Conservation (phyloP, 2,113 vertebrate species). For the Heterochromis multidens region DNA sequence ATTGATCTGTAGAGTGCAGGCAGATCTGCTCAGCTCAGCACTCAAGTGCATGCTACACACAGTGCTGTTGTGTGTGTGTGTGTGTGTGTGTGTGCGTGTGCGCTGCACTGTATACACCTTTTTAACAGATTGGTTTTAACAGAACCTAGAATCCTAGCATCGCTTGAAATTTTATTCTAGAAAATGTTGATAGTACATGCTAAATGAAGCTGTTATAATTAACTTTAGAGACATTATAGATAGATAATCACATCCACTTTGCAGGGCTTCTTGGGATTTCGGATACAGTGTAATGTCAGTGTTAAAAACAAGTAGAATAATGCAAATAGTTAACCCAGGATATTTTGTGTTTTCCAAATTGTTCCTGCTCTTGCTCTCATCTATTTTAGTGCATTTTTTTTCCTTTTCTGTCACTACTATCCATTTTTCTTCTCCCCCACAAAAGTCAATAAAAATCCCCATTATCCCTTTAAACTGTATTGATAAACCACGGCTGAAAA, state of each 20-base stretch:
- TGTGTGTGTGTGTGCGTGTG: neutral
- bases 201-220: neutral
- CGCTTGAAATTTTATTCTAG: no score
- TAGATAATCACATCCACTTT: neutral
- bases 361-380: neutral
- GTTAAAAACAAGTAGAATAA: neutral
- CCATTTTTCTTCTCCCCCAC: neutral
- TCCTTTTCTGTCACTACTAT: neutral
- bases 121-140: neutral
- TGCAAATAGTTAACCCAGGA: no score
- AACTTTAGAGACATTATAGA: neutral
- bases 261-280: neutral
- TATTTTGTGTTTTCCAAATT: neutral
- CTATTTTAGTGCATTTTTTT: neutral
- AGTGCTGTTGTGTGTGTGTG: neutral
- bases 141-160: neutral
- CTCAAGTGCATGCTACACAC: neutral
- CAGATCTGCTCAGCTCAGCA: conserved; percentile 23
- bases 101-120: neutral
- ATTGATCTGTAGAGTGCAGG: conserved; percentile 24
- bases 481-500: neutral
- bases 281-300: neutral
- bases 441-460: neutral
- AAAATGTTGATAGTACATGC: no score
- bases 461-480: neutral